Percentiles rank a stretch among this genome's conserved stretches.
These are phyloP conservation scores for Butorides virescens DNA, from an alignment of 2,113 vertebrate species.

Conservation along the genomic window DNA sequence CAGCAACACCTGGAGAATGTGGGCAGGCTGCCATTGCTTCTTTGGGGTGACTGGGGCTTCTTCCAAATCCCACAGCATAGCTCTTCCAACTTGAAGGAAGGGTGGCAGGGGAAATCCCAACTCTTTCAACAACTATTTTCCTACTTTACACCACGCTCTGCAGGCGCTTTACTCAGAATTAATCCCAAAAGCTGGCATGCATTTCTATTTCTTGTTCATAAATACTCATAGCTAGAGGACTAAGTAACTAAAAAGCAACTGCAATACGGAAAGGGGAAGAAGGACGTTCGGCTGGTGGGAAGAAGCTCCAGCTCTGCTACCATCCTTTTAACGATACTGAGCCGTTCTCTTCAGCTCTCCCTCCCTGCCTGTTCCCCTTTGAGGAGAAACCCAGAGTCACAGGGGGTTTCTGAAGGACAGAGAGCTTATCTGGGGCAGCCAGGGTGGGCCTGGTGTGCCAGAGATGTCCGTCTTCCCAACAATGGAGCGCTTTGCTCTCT, in stretches of 20 bases:
- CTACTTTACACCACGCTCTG: background rate
- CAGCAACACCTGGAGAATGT: background rate
- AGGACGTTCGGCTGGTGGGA: background rate
- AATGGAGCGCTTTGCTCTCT: background rate
- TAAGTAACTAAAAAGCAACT: background rate
- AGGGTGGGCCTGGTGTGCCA: background rate
- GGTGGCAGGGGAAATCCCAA: background rate
- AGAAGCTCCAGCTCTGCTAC: background rate
- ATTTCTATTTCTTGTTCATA: background rate
- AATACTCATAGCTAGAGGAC: background rate
- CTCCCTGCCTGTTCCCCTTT: background rate
- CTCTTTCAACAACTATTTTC: background rate
- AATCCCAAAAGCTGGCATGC: background rate
- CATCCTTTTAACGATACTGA: background rate
- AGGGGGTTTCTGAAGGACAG: background rate
- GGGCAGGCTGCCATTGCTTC: background rate
- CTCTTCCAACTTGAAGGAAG: background rate
- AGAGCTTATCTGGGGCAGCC: background rate
- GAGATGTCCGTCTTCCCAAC: background rate
- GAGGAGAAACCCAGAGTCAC: background rate
- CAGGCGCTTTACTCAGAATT: background rate
- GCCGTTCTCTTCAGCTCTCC: background rate
- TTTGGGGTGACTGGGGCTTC: background rate
- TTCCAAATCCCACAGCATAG: background rate
- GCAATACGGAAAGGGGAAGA: background rate